Base-by-base conservation (phyloP, 2,113 vertebrate species). In the Vidua chalybeata region DNA sequence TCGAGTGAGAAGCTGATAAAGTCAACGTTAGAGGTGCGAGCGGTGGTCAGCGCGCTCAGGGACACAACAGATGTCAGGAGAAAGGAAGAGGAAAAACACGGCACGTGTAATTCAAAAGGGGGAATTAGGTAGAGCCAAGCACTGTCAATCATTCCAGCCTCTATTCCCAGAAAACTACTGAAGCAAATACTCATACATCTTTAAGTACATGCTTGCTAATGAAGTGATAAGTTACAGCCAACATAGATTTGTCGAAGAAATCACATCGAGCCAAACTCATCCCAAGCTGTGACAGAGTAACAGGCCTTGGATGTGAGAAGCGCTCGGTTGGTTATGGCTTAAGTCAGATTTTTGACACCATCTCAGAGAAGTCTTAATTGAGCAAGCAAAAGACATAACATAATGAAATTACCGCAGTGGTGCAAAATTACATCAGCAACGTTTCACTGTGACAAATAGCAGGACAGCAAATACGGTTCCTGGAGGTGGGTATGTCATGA, bases 181-280 rank as follows among this genome's bases (percentile, higher is more conserved):
- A 87, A 89, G 76, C 88, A 95, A 77, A 89, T 87, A 88, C 92
- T 81, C 33, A 27, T 43, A 43, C 22, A 10, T 89, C 68, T 93
- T 92, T 89, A 95, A 62, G 55, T 86, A 77, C 27, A 3, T 15
- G 64, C 41, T 63, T 74, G 48, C 72, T 92, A 94, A 94, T 83
- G 75, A 96, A 94, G 71, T 76, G 71, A 0, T 85, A 77, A 93
- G 30, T 81, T 87, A 90, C 43, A 93, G 90, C 61, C 80, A 93
- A 72, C 21, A 15, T 1, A 27, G 46, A 52, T 94, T 90, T 81
- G 59, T 84, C 83, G 59, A 62, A 66, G 87, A 92, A 88, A 73
- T 51, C 55, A 3, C 21, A 80, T 33, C 30, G 31, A 80, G 35
- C 68, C 76, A 48, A 63, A 67, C 27, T 55, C 28, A 9, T 43